Evolutionary conservation across 2,888 invertebrate genomes (phyloP).

Genomic region (Helleia helle): DNA sequence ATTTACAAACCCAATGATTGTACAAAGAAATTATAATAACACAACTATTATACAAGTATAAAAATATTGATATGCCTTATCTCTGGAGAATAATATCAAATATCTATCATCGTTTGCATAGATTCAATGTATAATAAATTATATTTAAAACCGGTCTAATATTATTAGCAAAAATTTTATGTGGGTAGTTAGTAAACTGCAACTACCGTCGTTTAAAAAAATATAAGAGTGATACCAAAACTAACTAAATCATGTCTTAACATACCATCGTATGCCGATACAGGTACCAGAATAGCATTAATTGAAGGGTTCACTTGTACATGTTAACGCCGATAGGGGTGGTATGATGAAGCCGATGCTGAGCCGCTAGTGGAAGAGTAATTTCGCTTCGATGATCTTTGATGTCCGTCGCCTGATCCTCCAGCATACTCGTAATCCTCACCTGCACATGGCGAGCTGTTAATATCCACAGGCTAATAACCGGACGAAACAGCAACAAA

Average conservation of each 20-base stretch:
- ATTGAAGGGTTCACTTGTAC: constrained; percentile 27
- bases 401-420: constrained; percentile 65
- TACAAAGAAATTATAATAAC: constrained; percentile 48
- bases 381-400: constrained; percentile 58
- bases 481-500: constrained; percentile 5
- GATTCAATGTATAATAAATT: constrained; percentile 4
- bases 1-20: constrained; percentile 67
- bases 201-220: constrained; percentile 3
- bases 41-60: constrained; percentile 54
- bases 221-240: neutral
- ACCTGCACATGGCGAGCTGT: constrained; percentile 32
- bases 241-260: neutral
- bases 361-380: constrained; percentile 41
- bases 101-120: neutral
- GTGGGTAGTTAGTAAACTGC: neutral
- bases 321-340: constrained; percentile 61
- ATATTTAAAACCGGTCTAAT: constrained; percentile 4
- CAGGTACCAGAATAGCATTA: constrained; percentile 27
- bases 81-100: constrained; percentile 6
- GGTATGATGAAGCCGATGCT: constrained; percentile 60
- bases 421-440: constrained; percentile 69
- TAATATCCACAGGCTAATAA: constrained; percentile 9
- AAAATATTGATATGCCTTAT: constrained; percentile 12
- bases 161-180: constrained; percentile 3
- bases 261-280: constrained; percentile 9